Conservation (phyloP, 2,888 invertebrate genomes). For the Physocephala rufipes region DNA sequence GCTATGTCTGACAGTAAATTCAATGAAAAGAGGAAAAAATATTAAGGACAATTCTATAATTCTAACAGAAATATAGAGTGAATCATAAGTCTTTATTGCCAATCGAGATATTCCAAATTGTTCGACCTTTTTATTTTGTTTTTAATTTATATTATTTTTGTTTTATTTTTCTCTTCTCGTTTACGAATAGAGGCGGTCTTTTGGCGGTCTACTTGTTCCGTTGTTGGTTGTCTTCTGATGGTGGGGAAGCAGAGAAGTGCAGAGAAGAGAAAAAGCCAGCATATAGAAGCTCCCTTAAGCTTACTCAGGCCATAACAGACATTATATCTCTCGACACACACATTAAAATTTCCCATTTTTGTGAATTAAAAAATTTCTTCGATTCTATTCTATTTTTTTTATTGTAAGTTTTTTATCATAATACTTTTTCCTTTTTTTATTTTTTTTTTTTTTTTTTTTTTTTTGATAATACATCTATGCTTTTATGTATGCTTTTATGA, state of each 20-base stretch:
- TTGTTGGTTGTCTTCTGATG: background rate
- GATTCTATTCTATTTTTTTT: too few species aligned
- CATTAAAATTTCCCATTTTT: too few species aligned
- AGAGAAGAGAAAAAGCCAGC: too few species aligned
- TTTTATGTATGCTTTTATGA: conserved; percentile 1
- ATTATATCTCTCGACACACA: conserved; percentile 10
- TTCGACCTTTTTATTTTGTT: too few species aligned
- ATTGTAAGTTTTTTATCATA: too few species aligned
- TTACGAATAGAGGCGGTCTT: conserved; percentile 14
- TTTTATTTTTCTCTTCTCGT: background rate
- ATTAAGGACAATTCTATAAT: background rate
- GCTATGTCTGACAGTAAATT: too few species aligned
- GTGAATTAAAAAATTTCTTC: too few species aligned
- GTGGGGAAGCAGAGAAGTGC: background rate
- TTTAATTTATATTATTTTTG: background rate
- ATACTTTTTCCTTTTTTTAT: too few species aligned
- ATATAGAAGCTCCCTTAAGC: too few species aligned
- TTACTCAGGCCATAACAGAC: background rate
- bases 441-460: background rate
- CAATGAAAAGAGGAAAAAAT: too few species aligned
- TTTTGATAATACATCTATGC: background rate
- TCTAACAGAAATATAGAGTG: background rate
- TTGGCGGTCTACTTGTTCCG: background rate
- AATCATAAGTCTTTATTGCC: background rate
- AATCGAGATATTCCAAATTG: too few species aligned